phyloP scores from a whole-genome alignment of 2,797 vertebrate species.

The Graptemys geographica region DNA sequence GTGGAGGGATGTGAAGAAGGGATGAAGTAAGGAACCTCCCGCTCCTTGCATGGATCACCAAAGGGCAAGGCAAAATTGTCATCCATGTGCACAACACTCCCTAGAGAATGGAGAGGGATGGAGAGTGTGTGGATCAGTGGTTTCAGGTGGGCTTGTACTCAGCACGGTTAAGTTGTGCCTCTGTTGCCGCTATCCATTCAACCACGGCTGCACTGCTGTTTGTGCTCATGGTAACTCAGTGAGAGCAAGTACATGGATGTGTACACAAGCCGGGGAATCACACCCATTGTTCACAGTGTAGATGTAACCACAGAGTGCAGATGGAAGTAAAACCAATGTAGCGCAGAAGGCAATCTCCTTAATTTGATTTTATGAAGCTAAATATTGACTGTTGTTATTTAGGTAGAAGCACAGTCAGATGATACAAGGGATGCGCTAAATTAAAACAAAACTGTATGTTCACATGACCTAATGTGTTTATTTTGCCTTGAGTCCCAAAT shows the following conservation, averaged over 20 bases:
- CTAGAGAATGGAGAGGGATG: too few species aligned
- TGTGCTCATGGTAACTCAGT: neutral
- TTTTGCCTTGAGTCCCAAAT: conserved; percentile 68
- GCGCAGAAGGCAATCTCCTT: neutral
- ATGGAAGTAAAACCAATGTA: neutral
- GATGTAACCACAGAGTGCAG: neutral
- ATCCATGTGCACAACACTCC: fast-evolving
- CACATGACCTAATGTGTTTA: conserved; percentile 60
- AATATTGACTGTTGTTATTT: neutral
- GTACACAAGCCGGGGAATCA: neutral
- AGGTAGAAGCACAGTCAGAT: conserved; percentile 15
- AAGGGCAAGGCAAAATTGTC: conserved; percentile 11
- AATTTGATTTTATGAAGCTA: neutral
- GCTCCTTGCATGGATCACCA: too few species aligned
- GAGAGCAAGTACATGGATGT: neutral
- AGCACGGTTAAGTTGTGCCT: neutral
- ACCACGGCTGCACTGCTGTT: neutral
- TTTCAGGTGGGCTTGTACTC: neutral
- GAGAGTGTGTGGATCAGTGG: neutral
- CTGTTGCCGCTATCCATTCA: neutral
- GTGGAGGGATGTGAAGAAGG: neutral
- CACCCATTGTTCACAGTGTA: neutral
- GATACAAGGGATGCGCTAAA: conserved; percentile 52
- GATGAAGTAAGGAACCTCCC: conserved; percentile 18
- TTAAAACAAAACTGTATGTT: conserved; percentile 56